Conservation (phyloP, 2,113 vertebrate genomes). For the Prunella fulvescens region DNA sequence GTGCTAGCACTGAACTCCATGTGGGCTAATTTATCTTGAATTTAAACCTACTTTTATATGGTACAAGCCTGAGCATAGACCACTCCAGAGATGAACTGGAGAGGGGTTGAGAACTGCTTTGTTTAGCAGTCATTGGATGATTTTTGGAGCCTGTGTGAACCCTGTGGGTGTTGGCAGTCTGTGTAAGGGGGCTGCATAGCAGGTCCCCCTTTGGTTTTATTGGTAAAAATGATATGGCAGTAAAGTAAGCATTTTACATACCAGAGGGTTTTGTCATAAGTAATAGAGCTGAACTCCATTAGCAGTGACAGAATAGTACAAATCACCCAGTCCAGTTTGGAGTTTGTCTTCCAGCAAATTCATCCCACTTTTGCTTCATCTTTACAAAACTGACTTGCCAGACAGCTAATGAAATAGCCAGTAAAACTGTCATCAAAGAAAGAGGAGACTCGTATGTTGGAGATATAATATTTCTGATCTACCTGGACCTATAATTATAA, state of each 20-base stretch:
- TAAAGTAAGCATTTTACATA: neutral
- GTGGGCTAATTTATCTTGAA: neutral
- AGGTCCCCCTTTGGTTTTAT: neutral
- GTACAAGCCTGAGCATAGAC: neutral
- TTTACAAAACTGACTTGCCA: neutral
- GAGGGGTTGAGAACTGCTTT: neutral
- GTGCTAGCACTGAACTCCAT: neutral
- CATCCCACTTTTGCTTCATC: neutral
- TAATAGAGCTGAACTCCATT: neutral
- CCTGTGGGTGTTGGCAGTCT: neutral
- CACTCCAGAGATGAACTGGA: neutral
- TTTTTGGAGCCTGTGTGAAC: neutral
- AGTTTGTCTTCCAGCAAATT: conserved; percentile 16
- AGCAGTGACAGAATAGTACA: neutral
- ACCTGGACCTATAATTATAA: neutral
- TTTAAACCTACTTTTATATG: neutral
- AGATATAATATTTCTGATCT: neutral
- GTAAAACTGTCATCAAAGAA: neutral
- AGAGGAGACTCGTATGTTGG: neutral
- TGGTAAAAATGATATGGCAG: neutral
- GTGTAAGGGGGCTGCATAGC: neutral
- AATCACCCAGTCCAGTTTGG: neutral
- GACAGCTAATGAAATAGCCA: neutral
- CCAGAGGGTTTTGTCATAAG: neutral
- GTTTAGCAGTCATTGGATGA: neutral